Conservation (phyloP, 2,113 vertebrate genomes). For the Oreochromis aureus region DNA sequence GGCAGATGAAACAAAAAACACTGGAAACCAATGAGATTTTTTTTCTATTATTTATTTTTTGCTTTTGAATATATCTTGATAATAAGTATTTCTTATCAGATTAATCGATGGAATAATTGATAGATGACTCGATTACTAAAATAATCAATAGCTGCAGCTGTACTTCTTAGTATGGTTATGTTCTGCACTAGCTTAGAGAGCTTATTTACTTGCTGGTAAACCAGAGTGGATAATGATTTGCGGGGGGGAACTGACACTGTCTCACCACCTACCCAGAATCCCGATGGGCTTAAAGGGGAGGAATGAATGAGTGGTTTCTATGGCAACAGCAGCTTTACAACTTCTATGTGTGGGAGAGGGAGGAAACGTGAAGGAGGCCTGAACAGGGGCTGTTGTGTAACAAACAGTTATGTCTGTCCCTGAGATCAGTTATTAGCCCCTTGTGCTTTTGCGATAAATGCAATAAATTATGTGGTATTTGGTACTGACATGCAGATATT, state of each 20-base stretch:
- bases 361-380: constrained; percentile 23
- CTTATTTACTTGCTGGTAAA: not conserved
- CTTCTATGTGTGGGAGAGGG: constrained; percentile 44
- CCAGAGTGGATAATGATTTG: constrained; percentile 71
- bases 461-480: not conserved
- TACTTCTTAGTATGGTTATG: not conserved
- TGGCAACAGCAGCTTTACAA: constrained; percentile 67
- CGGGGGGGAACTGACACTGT: constrained; percentile 9
- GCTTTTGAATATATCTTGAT: not conserved
- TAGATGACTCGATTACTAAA: not conserved
- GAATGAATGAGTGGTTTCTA: constrained; percentile 65
- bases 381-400: constrained; percentile 55
- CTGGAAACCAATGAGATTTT: not conserved
- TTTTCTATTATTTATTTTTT: not conserved
- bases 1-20: not conserved
- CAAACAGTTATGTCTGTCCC: not conserved
- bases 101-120: not conserved
- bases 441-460: not conserved
- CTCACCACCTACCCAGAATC: constrained; percentile 46
- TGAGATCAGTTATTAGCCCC: not conserved
- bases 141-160: not conserved
- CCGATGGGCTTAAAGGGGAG: constrained; percentile 29
- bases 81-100: not conserved
- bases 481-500: not conserved
- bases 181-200: not conserved